phyloP scores from a whole-genome alignment of 37 sponge, comb jelly and placozoan genomes.

The Ianthella basta region DNA sequence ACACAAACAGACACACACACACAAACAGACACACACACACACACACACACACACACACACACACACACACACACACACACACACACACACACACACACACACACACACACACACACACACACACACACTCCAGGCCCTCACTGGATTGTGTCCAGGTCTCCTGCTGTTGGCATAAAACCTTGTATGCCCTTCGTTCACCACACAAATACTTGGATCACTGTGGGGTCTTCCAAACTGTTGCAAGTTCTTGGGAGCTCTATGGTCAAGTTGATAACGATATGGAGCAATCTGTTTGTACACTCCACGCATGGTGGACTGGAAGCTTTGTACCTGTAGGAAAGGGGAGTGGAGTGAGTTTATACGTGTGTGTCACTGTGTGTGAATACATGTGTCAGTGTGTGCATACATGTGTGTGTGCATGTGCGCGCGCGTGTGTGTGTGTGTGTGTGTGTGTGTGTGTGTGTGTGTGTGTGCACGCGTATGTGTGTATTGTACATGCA shows the following conservation, averaged over 20 bases:
- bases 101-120: conserved; percentile 18
- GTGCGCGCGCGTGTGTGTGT: too few relatives aligned
- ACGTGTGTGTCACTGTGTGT: conserved; percentile 25
- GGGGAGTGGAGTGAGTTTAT: not conserved
- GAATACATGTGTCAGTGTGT: conserved; percentile 3
- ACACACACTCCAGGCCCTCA: not conserved
- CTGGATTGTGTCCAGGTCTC: too few relatives aligned
- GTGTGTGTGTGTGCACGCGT: conserved; percentile 1
- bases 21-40: conserved; percentile 7
- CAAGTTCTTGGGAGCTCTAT: not conserved
- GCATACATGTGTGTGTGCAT: not conserved
- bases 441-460: too few relatives aligned
- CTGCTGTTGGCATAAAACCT: too few relatives aligned
- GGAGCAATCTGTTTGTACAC: conserved; percentile 17
- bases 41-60: conserved; percentile 8
- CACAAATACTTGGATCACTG: conserved; percentile 22
- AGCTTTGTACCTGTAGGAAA: not conserved
- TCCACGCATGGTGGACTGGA: not conserved
- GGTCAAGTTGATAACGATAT: not conserved
- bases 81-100: conserved; percentile 42
- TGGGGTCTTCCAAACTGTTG: conserved; percentile 4
- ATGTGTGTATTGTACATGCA: too few relatives aligned
- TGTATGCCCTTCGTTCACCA: not conserved
- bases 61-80: conserved; percentile 27
- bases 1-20: conserved; percentile 33